A percentile compares a stretch with the other conserved stretches of the same genome.
Evolutionary conservation across 2,113 vertebrate species (phyloP).

Genomic region (Cavia porcellus): DNA sequence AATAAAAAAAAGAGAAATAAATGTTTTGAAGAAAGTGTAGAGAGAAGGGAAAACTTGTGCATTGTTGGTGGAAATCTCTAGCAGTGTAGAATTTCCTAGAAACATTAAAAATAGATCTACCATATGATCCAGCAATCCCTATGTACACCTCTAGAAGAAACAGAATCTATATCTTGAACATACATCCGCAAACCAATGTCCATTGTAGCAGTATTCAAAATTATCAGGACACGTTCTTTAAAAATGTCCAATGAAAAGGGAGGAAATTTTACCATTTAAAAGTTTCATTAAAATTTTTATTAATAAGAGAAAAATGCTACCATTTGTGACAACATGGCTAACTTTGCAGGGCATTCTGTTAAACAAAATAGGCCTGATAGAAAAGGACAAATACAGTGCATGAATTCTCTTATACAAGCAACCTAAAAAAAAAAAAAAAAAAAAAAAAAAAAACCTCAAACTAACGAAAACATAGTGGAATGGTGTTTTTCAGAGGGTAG

Average conservation of each 20-base stretch:
- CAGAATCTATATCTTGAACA: not conserved
- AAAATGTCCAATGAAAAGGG: not conserved
- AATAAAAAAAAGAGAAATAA: not conserved
- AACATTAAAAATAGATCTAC: not conserved
- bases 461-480: not conserved
- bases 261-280: not conserved
- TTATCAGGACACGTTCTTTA: not conserved
- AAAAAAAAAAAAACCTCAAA: not conserved
- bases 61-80: not conserved
- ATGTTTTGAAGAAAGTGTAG: too few relatives aligned
- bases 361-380: not conserved
- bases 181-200: not conserved
- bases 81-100: not conserved
- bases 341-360: not conserved
- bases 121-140: not conserved
- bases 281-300: not conserved
- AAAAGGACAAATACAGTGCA: not conserved
- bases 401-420: not conserved
- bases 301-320: not conserved
- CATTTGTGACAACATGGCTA: not conserved
- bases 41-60: not conserved
- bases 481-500: not conserved
- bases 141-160: not conserved
- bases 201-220: not conserved
- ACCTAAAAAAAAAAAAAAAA: not conserved